Percentiles rank a stretch among this genome's conserved stretches.
Evolutionary conservation across 2,113 vertebrate species (phyloP).

Genomic region (Arenaria interpres): DNA sequence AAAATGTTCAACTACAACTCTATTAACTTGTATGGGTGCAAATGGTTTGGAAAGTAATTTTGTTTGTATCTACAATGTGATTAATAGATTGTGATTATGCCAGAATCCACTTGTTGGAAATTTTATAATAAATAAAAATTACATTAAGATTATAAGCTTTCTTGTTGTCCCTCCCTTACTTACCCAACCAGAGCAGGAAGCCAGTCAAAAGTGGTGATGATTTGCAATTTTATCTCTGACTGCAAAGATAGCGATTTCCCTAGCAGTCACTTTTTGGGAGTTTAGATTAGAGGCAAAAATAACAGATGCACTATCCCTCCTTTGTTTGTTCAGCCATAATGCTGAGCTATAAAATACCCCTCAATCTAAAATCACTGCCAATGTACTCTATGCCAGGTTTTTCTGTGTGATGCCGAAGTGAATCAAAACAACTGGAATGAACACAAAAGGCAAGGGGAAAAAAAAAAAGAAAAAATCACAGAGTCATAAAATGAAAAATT

Average conservation of each 20-base stretch:
- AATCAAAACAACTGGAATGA: not conserved
- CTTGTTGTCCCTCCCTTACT: not conserved
- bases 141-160: not conserved
- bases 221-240: not conserved
- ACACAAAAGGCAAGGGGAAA: not conserved
- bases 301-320: not conserved
- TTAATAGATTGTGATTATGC: not conserved
- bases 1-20: not conserved
- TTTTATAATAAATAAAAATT: not conserved
- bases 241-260: not conserved
- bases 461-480: not conserved
- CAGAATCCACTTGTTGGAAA: not conserved
- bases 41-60: not conserved
- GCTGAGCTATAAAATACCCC: not conserved
- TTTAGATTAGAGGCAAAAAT: not conserved
- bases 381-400: not conserved
- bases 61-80: not conserved
- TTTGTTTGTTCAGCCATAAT: not conserved
- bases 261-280: not conserved
- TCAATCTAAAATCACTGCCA: not conserved
- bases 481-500: not conserved
- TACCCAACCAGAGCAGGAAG: not conserved
- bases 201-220: not conserved
- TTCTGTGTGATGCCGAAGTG: not conserved
- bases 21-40: not conserved